Evolutionary conservation across 2,888 invertebrate species (phyloP).

Genomic region (Xestobium rufovillosum): DNA sequence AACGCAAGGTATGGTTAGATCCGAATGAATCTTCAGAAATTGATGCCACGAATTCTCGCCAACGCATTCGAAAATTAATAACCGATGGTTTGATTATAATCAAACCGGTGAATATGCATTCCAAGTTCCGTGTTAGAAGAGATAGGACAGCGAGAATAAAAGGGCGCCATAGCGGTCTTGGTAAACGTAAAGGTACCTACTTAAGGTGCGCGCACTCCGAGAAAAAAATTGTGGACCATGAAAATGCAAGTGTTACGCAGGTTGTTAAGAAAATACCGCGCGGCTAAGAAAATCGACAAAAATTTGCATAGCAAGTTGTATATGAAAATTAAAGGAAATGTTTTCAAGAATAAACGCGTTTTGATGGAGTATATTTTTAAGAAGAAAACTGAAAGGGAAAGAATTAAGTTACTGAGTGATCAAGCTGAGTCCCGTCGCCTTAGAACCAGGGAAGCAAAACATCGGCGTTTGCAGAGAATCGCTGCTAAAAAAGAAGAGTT

Average conservation of each 20-base stretch:
- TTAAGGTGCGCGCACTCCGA: conserved; percentile 76
- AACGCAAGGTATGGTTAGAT: conserved; percentile 98
- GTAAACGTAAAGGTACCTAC: conserved; percentile 98
- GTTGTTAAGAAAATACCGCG: conserved; percentile 85
- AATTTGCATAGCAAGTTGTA: conserved; percentile 87
- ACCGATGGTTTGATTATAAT: conserved; percentile 98
- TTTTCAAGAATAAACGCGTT: conserved; percentile 94
- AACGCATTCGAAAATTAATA: conserved; percentile 92
- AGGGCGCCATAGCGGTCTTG: conserved; percentile 94
- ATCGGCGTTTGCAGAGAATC: conserved; percentile 86
- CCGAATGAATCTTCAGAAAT: conserved; percentile 98
- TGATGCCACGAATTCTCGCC: conserved; percentile 95
- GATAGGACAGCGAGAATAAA: conserved; percentile 91
- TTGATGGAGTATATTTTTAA: conserved; percentile 99
- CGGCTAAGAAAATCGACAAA: conserved; percentile 94
- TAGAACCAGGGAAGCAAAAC: conserved; percentile 89
- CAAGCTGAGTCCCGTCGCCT: conserved; percentile 94
- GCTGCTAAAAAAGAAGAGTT: conserved; percentile 80
- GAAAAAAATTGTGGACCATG: conserved; percentile 72
- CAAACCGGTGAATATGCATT: conserved; percentile 95
- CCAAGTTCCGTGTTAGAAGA: conserved; percentile 88
- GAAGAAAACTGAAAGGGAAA: conserved; percentile 96
- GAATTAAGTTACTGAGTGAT: conserved; percentile 87
- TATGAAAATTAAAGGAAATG: conserved; percentile 87
- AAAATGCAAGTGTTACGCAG: conserved; percentile 90